Base-by-base conservation (phyloP, 2,113 vertebrate genomes). In the Eretmochelys imbricata region DNA sequence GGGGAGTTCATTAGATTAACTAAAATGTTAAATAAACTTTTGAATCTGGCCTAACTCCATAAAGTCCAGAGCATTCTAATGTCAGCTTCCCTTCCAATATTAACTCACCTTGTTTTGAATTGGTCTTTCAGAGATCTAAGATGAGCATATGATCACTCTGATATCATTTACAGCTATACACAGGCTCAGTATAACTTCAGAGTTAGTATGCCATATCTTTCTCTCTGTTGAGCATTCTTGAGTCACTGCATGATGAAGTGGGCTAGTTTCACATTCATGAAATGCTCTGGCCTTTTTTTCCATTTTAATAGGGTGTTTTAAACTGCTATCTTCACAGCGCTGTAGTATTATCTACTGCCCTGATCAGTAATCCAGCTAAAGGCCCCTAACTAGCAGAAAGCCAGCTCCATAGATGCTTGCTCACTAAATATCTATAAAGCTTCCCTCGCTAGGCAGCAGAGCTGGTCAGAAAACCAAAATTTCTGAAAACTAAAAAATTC, bases 111-210 rank as follows among this genome's bases (percentile, higher is more conserved):
- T 24, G 22, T 88, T 95, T 48, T 16, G 3, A 38, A 24, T 50
- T n/a, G 3, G 5, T 72, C 54, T 80, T 25, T 88, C 57, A 84
- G 4, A 3, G 79, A n/a, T 20, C 20, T 76, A 69, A 84, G 2
- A 4, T 29, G 24, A 69, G 10, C 20, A 3, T 1, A 62, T 0
- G 0, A 79, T 84, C 59, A 9, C 17, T 57, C 35, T 50, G 51
- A 82, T 38, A 89, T 6, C 0, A 9, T 53, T 31, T 59, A 51
- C 62, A 80, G 80, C 62, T 42, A 17, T 0, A 1, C 24, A 27
- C 8, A 17, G 84, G 38, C 13, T 31, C 57, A 81, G 62, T 82
- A 72, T 8, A 83, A 78, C 50, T 25, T 46, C 72, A 38, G 65
- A 10, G 13, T 89, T 55, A 93, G 48, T 31, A 2, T 11, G 51